Percentiles rank a stretch among this genome's conserved stretches.
These are phyloP conservation scores for Poeciliopsis infans DNA, from an alignment of 2,797 vertebrate genomes.

Conservation along the genomic window DNA sequence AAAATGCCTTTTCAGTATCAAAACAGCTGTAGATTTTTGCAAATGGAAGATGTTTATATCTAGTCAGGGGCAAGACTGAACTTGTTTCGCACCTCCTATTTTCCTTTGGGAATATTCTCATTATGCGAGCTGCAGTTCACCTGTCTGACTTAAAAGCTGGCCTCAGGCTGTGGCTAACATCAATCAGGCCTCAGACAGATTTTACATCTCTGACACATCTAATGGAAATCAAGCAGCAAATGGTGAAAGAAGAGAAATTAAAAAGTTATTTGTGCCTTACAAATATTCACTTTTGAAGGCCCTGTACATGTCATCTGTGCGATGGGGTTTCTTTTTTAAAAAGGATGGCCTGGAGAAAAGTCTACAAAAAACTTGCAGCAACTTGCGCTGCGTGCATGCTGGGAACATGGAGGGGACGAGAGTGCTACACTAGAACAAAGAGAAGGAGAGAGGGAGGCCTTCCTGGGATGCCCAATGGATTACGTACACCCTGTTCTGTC, in stretches of 20 bases:
- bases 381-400: conserved; percentile 68
- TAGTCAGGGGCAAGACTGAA: conserved; percentile 52
- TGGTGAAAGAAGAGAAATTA: not conserved
- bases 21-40: not conserved
- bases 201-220: conserved; percentile 13
- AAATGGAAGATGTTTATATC: conserved; percentile 16
- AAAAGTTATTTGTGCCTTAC: not conserved
- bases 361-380: conserved; percentile 64
- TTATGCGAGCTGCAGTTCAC: conserved; percentile 37
- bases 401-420: conserved; percentile 18
- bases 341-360: conserved; percentile 39
- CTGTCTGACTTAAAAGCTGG: conserved; percentile 57
- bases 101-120: conserved; percentile 10
- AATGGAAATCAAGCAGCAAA: not conserved
- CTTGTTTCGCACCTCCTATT: conserved; percentile 32
- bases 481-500: conserved; percentile 34
- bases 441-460: conserved; percentile 49
- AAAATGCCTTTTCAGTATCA: not conserved
- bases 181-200: conserved; percentile 28
- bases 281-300: not conserved
- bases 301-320: conserved; percentile 1
- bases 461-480: conserved; percentile 58
- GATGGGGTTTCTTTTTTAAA: not conserved
- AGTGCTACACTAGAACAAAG: conserved; percentile 37
- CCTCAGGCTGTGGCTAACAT: conserved; percentile 52